Base-by-base conservation (phyloP, 2,888 invertebrate genomes). In the Microctonus brassicae region DNA sequence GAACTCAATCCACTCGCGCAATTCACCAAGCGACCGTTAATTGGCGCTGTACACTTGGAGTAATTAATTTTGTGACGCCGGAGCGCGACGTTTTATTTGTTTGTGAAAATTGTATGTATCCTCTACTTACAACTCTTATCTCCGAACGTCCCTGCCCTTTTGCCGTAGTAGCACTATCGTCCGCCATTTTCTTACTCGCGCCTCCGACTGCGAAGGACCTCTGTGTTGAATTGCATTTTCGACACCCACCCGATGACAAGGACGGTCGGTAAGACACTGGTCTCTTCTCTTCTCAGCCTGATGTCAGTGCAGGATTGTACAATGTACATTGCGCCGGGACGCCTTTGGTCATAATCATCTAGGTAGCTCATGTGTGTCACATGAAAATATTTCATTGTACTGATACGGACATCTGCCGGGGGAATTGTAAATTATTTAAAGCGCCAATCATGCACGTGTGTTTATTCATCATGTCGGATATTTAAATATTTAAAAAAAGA, bases 71-170 rank as follows among this genome's bases (percentile, higher is more conserved):
- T 17, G 53, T 53, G 55, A 65, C 64, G 55, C 64, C 42, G n/a
- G 61, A 72, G 65, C 60, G 34, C 39, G 60, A 74, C 70, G 67
- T 69, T 72, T 47, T 47, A 47, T 47, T 47, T 75, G 70, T 73
- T 61, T 73, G 78, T 76, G 74, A 80, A 75, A 80, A 78, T 73
- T 74, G 73, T 78, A 78, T 74, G 73, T 78, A 78, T 78, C 76
- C 78, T 79, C 75, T 75, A 47, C 72, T 75, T 75, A 75, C 81
- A 78, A 76, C 79, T 80, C 82, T 81, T 78, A 82, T 79, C 79
- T 78, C 81, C 78, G 80, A 81, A 85, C 83, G 86, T 86, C 85
- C 86, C 86, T 84, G 86, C 86, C 86, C 86, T 86, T 87, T 86
- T 85, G 80, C 85, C 82, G 82, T 84, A n/a, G n/a, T n/a, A 85